Evolutionary conservation across 2,797 vertebrate species (phyloP), one percentile per base, ranked within the genome.

Genomic region (Etheostoma perlongum): DNA sequence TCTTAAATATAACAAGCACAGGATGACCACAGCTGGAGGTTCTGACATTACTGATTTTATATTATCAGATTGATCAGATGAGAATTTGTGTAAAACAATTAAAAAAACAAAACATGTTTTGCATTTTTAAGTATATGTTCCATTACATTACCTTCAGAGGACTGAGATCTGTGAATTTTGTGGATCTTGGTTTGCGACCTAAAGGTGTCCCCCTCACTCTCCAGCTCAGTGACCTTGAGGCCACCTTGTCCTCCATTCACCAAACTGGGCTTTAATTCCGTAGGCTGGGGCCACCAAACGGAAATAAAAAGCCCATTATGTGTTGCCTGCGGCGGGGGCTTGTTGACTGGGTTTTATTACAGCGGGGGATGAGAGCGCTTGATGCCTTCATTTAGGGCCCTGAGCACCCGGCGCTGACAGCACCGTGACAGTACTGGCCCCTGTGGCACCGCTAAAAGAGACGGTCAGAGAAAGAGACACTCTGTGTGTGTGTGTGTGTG

Each of bases 311-410:
- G 91, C 88, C 92, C 91, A 93, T 94, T 92, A 94, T 91, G 78
- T 84, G 90, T 89, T 81, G 92, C 93, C 94, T 44, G 87, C 84
- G 85, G 92, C 93, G 74, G 85, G 90, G 91, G 91, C 89, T 95
- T 95, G 95, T 95, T 95, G 94, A 94, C 93, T 89, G 87, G 91
- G 76, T 95, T 95, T 96, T 95, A 95, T 94, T 94, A 91, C 89
- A 91, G 85, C 78, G 77, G 86, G 85, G 88, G 89, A 92, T 91
- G 91, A 89, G 87, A 85, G 85, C 70, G 88, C 80, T 89, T 94
- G 94, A 95, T 94, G 93, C 93, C 94, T 96, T 95, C 94, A 95
- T 96, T 95, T 94, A 93, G 90, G 88, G 85, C 87, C 89, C 89
- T 72, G 67, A 90, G 90, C 92, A 85, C 82, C 93, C 90, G 93